Evolutionary conservation across 2,888 invertebrate species (phyloP).

Genomic region (Caenorhabditis uteleia): DNA sequence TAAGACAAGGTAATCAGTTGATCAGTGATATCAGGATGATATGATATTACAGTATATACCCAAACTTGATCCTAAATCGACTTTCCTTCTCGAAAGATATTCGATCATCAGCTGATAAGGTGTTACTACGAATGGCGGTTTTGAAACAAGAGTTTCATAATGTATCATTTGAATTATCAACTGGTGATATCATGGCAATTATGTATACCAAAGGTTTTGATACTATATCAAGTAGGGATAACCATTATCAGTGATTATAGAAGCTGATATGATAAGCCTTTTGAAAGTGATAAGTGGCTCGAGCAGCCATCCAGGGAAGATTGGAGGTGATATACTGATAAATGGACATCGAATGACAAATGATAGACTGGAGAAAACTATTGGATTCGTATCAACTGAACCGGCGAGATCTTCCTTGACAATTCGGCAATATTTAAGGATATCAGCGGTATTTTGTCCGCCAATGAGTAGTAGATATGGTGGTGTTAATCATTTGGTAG

Average conservation of each 20-base stretch:
- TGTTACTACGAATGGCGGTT: conserved; percentile 67
- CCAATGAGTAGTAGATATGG: conserved; percentile 39
- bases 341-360: conserved; percentile 84
- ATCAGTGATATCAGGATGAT: not conserved
- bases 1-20: not conserved
- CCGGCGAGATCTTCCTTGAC: conserved; percentile 85
- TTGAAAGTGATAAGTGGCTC: conserved; percentile 84
- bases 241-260: conserved; percentile 69
- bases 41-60: conserved; percentile 60
- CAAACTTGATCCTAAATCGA: conserved; percentile 75
- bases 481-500: conserved; percentile 60
- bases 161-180: conserved; percentile 85
- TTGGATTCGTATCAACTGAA: conserved; percentile 78
- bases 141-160: conserved; percentile 76
- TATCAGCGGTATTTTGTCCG: conserved; percentile 25
- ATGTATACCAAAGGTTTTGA: conserved; percentile 79
- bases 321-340: conserved; percentile 81
- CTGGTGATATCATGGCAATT: conserved; percentile 87
- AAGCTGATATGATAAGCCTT: conserved; percentile 84
- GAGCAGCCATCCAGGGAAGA: conserved; percentile 74
- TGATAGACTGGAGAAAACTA: conserved; percentile 77
- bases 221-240: not conserved
- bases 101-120: conserved; percentile 70
- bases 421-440: conserved; percentile 81
- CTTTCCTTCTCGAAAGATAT: conserved; percentile 75